Evolutionary conservation across 2,888 invertebrate genomes (phyloP), one percentile per base, ranked within the genome.

Genomic region (Ectobius pallidus): DNA sequence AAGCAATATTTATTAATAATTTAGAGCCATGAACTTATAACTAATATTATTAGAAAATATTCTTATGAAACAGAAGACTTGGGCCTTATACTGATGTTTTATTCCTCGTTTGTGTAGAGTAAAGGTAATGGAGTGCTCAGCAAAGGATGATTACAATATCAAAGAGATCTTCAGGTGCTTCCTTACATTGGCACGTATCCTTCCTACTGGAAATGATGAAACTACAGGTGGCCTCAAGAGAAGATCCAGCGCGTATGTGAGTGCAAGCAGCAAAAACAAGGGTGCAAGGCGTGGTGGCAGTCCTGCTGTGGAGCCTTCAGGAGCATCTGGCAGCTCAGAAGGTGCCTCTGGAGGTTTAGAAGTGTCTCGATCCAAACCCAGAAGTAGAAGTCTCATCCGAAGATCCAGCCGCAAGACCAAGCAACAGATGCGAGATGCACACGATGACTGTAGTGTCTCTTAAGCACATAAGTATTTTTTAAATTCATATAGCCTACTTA

Each of bases 101-200:
- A 14, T 46, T 9, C 55, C 25, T n/a, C 7, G 9, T 18, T 65
- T 18, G 83, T 85, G 2, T 85, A 90, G 92, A 78, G 90, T 89
- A 72, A 91, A 92, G 82, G 89, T 92, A 62, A 84, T 92, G 79
- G 93, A 91, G 82, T 93, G 91, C 82, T 93, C 92, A 63, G 92
- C 92, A 18, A 92, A 92, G 81, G 91, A 91, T 80, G 92, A 93
- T 81, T 88, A 88, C 79, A 92, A 91, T 81, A 89, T 95, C 76
- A 89, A 89, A 79, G 93, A 94, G 78, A 88, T 94, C 73, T 95
- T 95, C 84, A 90, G 92, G 79, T 89, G 90, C 72, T 89, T 95
- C 81, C 86, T 95, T 75, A 90, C 91, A 46, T 85, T 95, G 70
- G 92, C 93, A 70, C 90, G 90, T 78, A 90, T 92, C 77, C 83